Base-by-base conservation (phyloP, 2,888 invertebrate genomes). In the Schizaphis graminum region DNA sequence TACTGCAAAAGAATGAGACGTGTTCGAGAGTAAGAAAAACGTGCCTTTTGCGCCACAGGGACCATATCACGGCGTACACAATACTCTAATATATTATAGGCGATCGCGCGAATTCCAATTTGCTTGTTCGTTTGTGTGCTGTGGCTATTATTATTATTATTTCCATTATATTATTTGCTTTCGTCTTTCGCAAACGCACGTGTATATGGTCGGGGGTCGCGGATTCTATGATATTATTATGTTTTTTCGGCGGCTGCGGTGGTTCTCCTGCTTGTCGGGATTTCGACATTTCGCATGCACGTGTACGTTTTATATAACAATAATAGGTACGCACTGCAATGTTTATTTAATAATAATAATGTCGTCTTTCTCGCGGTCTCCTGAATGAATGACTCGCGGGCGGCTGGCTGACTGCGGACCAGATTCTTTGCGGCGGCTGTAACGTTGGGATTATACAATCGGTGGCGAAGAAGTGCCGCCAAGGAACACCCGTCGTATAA, bases 271-370 rank as follows among this genome's bases (percentile, higher is more conserved):
- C 21, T 21, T 8, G 67, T 77, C 35, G n/a, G 21, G 35, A 35
- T 77, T 77, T 77, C 77, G 77, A 77, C 77, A 77, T 77, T 77
- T 77, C 35, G 8, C 77, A 8, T 77, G 77, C 77, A 77, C 77
- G 35, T 35, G 77, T 35, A 77, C 77, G 77, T 77, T 77, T 77
- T 21, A 8, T 77, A 77, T 21, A 35, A 77, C 67, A 35, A 77
- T 77, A 77, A 77, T 77, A 77, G 21, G 21, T 77, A 77, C 77
- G 35, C 77, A 8, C 21, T 77, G 77, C 35, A 77, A 77, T 77
- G 77, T 77, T 77, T 77, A 77, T 16, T 77, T 77, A 77, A 77
- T 77, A 77, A 77, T 77, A 53, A 77, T 77, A 77, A 77, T 77
- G 35, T 77, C 35, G 21, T 77, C 77, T 77, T 35, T 35, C 21